Evolutionary conservation across 2,888 invertebrate species (phyloP).

Genomic region (Lutraria lutraria): DNA sequence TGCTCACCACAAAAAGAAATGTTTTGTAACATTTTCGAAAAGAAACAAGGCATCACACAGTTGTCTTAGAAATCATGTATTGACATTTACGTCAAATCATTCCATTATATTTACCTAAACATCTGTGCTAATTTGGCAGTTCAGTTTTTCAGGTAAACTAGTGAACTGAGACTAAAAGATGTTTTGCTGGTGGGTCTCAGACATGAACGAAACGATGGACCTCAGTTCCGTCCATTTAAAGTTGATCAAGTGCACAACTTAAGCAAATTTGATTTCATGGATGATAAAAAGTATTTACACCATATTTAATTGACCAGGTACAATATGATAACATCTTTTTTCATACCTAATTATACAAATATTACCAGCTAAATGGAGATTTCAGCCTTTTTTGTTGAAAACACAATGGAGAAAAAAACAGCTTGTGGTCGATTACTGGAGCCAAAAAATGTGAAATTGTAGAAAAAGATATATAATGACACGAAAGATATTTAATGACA

Average conservation of each 20-base stretch:
- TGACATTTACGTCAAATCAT: background rate
- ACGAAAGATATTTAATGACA: constrained; percentile 21
- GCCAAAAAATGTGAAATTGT: background rate
- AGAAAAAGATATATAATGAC: constrained; percentile 19
- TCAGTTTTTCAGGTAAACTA: background rate
- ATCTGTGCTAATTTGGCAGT: constrained; percentile 7
- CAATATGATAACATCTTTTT: constrained; percentile 7
- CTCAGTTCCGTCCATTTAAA: background rate
- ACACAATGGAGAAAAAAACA: background rate
- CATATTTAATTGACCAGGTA: constrained; percentile 10
- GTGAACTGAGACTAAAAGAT: background rate
- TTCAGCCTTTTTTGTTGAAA: background rate
- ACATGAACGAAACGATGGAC: background rate
- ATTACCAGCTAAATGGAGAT: background rate
- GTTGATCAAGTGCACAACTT: constrained; percentile 10
- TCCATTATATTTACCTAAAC: background rate
- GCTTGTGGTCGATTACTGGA: background rate
- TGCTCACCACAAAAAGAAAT: background rate
- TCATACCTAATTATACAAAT: constrained; percentile 19
- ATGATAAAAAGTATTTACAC: constrained; percentile 11
- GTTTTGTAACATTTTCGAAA: background rate
- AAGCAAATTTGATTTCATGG: constrained; percentile 3
- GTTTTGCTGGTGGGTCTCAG: background rate
- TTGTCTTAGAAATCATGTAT: background rate
- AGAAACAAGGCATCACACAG: background rate